Percentiles rank a stretch among this genome's conserved stretches.
Evolutionary conservation across 2,113 vertebrate species (phyloP).

Genomic region (Otocyon megalotis): DNA sequence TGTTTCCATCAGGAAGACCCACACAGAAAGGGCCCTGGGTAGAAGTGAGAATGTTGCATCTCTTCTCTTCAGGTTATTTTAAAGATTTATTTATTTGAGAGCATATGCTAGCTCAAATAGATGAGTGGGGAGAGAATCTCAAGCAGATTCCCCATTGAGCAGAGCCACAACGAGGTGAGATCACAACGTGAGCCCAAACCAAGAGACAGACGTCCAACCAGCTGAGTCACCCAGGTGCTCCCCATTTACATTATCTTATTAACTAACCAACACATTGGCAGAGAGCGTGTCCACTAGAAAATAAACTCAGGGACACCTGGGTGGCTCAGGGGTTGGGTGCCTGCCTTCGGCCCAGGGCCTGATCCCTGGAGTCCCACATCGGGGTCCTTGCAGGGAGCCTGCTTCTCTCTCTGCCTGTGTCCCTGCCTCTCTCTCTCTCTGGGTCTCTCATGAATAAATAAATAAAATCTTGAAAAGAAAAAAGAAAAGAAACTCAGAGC

Average conservation of each 20-base stretch:
- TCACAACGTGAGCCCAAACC: not conserved
- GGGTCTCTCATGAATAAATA: too few relatives aligned
- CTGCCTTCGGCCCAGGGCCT: too few relatives aligned
- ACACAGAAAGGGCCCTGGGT: accelerated
- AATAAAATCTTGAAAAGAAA: too few relatives aligned
- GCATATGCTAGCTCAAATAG: not conserved
- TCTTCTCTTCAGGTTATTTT: not conserved
- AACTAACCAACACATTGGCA: not conserved
- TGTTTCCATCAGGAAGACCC: not conserved
- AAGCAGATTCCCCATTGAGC: not conserved
- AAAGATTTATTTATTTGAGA: not conserved
- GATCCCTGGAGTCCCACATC: too few relatives aligned
- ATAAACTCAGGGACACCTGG: not conserved
- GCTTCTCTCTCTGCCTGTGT: too few relatives aligned
- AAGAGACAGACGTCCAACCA: too few relatives aligned
- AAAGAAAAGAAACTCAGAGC: too few relatives aligned
- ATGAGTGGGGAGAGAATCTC: not conserved
- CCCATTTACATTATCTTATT: not conserved
- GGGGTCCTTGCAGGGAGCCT: too few relatives aligned
- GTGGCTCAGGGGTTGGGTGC: too few relatives aligned
- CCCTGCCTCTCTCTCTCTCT: too few relatives aligned
- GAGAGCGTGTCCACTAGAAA: not conserved
- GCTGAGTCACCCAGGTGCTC: not conserved
- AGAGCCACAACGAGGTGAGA: not conserved
- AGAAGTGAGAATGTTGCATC: not conserved